Base-by-base conservation (phyloP, 64 coral and sea anemone genomes). In the Montipora capricornis region DNA sequence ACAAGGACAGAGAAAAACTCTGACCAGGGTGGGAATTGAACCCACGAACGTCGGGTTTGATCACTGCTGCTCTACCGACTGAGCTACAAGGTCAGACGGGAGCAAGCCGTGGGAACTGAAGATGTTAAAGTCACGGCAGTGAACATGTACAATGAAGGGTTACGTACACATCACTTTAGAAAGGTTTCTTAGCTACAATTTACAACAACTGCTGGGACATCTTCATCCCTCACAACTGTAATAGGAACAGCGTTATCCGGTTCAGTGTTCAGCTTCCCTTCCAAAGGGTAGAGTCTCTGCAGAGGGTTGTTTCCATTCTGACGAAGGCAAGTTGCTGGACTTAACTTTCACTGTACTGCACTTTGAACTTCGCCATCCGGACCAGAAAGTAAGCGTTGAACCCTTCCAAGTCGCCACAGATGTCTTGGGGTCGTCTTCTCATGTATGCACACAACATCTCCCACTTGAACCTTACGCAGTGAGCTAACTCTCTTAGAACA, bases 381-480 rank as follows among this genome's bases (percentile, higher is more conserved):
- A 11, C 88, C 75, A 37, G 50, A 12, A 47, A 48, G 73, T 49
- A 79, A 61, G 22, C 52, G 6, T 51, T 90, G 47, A 19, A 80
- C 17, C 20, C 64, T 53, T 12, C 57, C 88, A 46, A 90, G 53
- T 17, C 60, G 22, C 59, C 76, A 80, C 26, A 45, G 20, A 7
- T 44, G 57, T 80, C 88, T 90, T 14, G 37, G 55, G n/a, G 19
- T 90, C 37, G 49, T 80, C 20, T 50, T 51, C 16, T 90, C 77
- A 20, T 90, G 58, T 49, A 90, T 8, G 52, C 57, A 79, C 71
- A 67, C 77, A 66, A 80, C 11, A 48, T 90, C 59, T 90, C 75
- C 76, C 47, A 70, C 86, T 74, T 88, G 86, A 20, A 77, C 22
- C 55, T 88, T 82, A 66, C 12, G 20, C 20, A 82, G 57, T 17